Evolutionary conservation across 2,888 invertebrate genomes (phyloP).

Genomic region (Notodonta dromedarius): DNA sequence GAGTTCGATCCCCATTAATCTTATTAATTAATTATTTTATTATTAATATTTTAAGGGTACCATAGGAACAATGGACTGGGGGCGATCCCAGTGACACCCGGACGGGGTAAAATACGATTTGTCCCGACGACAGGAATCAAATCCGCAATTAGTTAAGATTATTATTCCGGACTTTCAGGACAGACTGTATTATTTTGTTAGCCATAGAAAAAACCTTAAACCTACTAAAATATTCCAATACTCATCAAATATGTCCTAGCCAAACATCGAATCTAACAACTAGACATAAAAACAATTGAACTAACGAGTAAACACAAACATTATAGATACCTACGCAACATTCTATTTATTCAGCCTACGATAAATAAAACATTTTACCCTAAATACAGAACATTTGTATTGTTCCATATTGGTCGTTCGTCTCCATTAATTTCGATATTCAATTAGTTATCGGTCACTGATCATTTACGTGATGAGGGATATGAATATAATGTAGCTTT

Average conservation of each 20-base stretch:
- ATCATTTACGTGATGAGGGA: slow-evolving; percentile 6
- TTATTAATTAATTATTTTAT: too few species aligned
- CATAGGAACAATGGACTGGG: too few species aligned
- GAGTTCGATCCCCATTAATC: too few species aligned
- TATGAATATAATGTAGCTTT: neutral
- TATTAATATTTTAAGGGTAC: too few species aligned
- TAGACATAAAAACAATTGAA: neutral
- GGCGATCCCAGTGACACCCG: too few species aligned
- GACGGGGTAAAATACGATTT: too few species aligned
- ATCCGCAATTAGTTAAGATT: too few species aligned
- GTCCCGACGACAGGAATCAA: too few species aligned
- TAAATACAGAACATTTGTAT: neutral
- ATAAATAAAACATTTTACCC: neutral
- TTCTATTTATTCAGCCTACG: neutral
- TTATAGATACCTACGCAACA: neutral
- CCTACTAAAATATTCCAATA: neutral
- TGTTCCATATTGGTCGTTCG: neutral
- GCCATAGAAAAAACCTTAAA: too few species aligned
- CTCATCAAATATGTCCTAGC: neutral
- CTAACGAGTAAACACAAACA: neutral
- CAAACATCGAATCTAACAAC: neutral
- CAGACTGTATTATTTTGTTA: too few species aligned
- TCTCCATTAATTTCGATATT: slow-evolving; percentile 8
- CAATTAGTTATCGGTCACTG: slow-evolving; percentile 5
- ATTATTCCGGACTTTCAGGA: too few species aligned